Percentiles rank a stretch among this genome's conserved stretches.
Conservation (phyloP, 1,140 invertebrate species). For the Papilio polytes region DNA sequence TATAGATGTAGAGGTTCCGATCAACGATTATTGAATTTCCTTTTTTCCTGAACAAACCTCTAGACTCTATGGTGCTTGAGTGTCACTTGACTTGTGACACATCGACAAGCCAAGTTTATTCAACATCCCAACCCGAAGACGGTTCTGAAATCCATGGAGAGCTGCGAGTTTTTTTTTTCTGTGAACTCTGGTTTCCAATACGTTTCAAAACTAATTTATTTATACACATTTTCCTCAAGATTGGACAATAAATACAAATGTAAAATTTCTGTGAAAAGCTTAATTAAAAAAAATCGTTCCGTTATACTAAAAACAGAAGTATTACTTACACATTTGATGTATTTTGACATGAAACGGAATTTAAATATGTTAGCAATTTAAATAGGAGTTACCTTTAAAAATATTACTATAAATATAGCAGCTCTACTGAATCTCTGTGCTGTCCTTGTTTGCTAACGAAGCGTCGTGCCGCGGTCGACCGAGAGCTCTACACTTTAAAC, state of each 20-base stretch:
- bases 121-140: slow-evolving; percentile 64
- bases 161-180: slow-evolving; percentile 1
- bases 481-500: slow-evolving; percentile 81
- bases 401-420: neutral
- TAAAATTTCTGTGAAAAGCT: too few species aligned
- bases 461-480: slow-evolving; percentile 61
- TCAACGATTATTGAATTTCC: slow-evolving; percentile 42
- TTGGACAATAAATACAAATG: too few species aligned
- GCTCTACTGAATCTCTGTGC: slow-evolving; percentile 57
- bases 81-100: slow-evolving; percentile 82
- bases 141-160: slow-evolving; percentile 58
- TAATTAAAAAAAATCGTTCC: too few species aligned
- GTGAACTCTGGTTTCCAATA: neutral
- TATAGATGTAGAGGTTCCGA: neutral
- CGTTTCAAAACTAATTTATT: neutral
- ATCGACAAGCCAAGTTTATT: slow-evolving; percentile 81
- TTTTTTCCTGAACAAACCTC: slow-evolving; percentile 58
- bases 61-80: slow-evolving; percentile 60
- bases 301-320: too few species aligned
- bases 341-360: too few species aligned
- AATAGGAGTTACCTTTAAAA: neutral
- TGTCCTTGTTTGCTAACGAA: slow-evolving; percentile 81
- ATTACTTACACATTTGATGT: too few species aligned
- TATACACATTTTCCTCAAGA: too few species aligned
- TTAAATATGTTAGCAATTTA: neutral